phyloP scores from a whole-genome alignment of 1,140 invertebrate species.

The Rhizoglyphus robini region DNA sequence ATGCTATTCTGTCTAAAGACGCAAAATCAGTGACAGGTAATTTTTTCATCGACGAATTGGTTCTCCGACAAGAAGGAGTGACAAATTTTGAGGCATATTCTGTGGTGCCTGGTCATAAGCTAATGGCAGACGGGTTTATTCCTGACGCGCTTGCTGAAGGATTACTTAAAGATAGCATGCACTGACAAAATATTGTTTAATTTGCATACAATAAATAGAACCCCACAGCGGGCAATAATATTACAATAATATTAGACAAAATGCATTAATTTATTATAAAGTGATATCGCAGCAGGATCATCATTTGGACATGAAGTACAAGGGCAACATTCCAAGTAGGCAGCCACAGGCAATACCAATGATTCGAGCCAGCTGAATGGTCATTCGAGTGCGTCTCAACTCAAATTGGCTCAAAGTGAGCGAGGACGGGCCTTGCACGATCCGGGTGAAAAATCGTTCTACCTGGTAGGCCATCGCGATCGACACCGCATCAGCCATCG shows the following conservation, averaged over 20 bases:
- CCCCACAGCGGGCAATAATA: not conserved
- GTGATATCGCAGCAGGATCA: too few relatives aligned
- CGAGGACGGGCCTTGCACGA: not conserved
- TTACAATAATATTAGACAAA: not conserved
- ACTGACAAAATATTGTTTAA: not conserved
- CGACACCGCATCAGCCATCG: not conserved
- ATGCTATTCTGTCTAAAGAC: constrained; percentile 66
- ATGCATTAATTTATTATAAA: not conserved
- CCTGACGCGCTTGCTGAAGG: constrained; percentile 37
- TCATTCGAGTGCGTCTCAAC: not conserved
- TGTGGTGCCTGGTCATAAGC: constrained; percentile 53
- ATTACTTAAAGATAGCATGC: not conserved
- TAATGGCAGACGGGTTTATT: constrained; percentile 83
- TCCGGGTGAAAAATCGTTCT: not conserved
- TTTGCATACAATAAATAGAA: not conserved
- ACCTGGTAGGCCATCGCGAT: not conserved
- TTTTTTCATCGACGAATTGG: constrained; percentile 85
- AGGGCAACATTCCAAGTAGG: not conserved
- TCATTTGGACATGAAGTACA: too few relatives aligned
- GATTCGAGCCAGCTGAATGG: not conserved
- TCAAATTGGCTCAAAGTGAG: not conserved
- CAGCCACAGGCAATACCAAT: not conserved
- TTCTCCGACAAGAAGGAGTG: constrained; percentile 62
- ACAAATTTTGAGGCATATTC: constrained; percentile 74
- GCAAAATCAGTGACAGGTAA: constrained; percentile 65